A percentile compares a stretch with the other conserved stretches of the same genome.
Conservation (phyloP, 1,140 invertebrate genomes). For the Temnothorax longispinosus region DNA sequence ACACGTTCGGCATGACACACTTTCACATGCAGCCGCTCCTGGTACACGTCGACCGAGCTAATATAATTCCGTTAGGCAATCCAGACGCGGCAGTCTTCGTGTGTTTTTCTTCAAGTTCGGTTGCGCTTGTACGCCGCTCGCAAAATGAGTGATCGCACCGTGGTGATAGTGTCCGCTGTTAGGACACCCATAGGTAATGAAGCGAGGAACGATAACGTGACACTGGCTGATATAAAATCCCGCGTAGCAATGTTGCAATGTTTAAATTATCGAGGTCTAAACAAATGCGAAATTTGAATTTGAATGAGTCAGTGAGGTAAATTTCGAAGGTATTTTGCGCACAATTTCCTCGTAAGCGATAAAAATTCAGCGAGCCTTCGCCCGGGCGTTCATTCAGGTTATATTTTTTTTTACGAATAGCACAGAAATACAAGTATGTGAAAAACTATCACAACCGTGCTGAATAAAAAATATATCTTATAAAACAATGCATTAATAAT, state of each 20-base stretch:
- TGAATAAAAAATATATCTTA: background rate
- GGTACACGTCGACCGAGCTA: constrained; percentile 23
- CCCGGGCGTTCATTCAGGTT: background rate
- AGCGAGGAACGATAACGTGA: background rate
- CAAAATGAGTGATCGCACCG: constrained; percentile 79
- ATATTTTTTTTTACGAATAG: background rate
- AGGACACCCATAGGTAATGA: constrained; percentile 89
- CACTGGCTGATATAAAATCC: background rate
- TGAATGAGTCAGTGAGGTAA: background rate
- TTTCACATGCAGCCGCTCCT: constrained; percentile 68
- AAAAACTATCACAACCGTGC: background rate
- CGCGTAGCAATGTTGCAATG: background rate
- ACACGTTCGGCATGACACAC: constrained; percentile 51
- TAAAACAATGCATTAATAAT: background rate
- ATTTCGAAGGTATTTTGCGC: background rate
- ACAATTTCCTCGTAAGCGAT: background rate
- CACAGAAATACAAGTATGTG: background rate
- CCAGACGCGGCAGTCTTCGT: constrained; percentile 62
- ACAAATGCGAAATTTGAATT: background rate
- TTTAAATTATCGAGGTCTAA: background rate
- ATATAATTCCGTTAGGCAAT: constrained; percentile 57
- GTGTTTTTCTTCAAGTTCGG: constrained; percentile 4
- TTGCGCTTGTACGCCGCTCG: background rate
- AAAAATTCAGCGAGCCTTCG: background rate
- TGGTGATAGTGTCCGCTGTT: constrained; percentile 89